Evolutionary conservation across 2,113 vertebrate species (phyloP).

Genomic region (Felis chaus): DNA sequence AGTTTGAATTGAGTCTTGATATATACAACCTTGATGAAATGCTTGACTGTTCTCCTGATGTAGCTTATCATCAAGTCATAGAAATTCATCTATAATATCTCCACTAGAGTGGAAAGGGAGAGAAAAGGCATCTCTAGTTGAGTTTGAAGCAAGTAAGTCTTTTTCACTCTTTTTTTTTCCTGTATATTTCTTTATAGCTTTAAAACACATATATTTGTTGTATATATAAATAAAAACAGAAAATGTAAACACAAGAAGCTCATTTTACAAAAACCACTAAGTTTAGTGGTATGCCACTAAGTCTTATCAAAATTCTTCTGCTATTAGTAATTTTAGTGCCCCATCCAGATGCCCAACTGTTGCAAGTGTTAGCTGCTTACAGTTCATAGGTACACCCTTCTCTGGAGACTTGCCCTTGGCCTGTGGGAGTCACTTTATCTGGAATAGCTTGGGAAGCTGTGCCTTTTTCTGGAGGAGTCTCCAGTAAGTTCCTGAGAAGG

Average conservation of each 20-base stretch:
- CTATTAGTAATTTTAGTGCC: not conserved
- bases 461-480: not conserved
- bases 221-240: not conserved
- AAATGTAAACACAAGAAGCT: not conserved
- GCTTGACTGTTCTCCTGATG: not conserved
- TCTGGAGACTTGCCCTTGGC: not conserved
- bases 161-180: not conserved
- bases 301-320: not conserved
- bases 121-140: not conserved
- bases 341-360: not conserved
- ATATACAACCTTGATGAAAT: not conserved
- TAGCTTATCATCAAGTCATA: not conserved
- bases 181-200: not conserved
- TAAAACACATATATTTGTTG: not conserved
- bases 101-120: not conserved
- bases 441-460: not conserved
- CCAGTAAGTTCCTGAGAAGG: not conserved
- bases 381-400: not conserved
- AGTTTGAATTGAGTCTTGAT: not conserved
- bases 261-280: not conserved
- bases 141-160: not conserved
- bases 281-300: not conserved
- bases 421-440: not conserved
- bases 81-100: not conserved
- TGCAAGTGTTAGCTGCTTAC: fast-evolving